Conservation (phyloP, 2,797 vertebrate species). For the Anas georgica region DNA sequence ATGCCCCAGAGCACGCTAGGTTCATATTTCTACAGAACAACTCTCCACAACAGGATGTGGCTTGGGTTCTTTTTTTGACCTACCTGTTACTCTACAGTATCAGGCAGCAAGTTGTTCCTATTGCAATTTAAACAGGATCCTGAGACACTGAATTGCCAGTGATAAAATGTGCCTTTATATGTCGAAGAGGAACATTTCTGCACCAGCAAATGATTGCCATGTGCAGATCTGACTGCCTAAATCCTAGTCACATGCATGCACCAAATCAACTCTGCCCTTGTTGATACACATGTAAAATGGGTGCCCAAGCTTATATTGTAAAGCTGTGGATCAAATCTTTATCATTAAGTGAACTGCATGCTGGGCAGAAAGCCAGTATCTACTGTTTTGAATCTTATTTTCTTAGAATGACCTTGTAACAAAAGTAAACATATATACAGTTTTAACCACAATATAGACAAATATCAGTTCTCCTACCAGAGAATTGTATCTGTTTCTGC, state of each 20-base stretch:
- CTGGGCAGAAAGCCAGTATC: not conserved
- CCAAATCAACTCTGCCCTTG: conserved; percentile 1
- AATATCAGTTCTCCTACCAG: not conserved
- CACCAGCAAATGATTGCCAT: not conserved
- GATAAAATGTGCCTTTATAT: conserved; percentile 1
- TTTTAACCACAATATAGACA: conserved; percentile 30
- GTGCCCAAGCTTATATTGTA: not conserved
- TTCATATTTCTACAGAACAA: not conserved
- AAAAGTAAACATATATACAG: not conserved
- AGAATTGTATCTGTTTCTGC: not conserved
- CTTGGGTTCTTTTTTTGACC: not conserved
- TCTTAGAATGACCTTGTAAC: not conserved
- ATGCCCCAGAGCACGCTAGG: not conserved
- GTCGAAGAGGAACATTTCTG: not conserved
- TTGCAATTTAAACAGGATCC: conserved; percentile 34
- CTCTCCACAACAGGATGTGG: conserved; percentile 49
- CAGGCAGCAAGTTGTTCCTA: conserved; percentile 25
- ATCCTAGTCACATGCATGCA: not conserved
- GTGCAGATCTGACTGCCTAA: not conserved
- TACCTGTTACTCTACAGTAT: not conserved
- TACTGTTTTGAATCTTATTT: not conserved
- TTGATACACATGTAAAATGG: conserved; percentile 11
- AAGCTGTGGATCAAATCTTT: not conserved
- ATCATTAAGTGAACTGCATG: not conserved
- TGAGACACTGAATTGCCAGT: not conserved